Conservation (phyloP, 30 jellyfish, hydroid and myxozoan genomes). For the Hydractinia symbiolongicarpus region DNA sequence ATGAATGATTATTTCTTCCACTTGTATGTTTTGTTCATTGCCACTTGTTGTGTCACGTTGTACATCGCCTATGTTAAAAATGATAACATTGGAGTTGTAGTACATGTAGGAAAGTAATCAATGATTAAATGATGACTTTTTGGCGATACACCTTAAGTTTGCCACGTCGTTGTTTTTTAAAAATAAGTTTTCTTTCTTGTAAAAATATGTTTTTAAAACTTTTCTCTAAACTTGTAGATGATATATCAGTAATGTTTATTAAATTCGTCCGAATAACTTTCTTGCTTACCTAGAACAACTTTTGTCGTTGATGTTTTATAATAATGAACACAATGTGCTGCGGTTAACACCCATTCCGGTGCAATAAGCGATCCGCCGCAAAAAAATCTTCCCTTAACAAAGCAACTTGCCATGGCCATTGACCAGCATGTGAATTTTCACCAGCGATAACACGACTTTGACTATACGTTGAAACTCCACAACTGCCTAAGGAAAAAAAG, state of each 20-base stretch:
- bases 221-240: no score
- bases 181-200: no score
- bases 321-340: slow-evolving; percentile 30
- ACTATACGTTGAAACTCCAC: slow-evolving; percentile 21
- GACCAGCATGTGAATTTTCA: slow-evolving; percentile 19
- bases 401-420: slow-evolving; percentile 44
- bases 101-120: no score
- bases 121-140: no score
- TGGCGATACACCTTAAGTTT: no score
- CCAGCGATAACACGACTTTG: slow-evolving; percentile 29
- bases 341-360: slow-evolving; percentile 34
- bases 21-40: slow-evolving; percentile 37
- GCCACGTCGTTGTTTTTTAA: no score
- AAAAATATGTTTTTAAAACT: no score
- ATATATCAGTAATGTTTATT: no score
- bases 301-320: no score
- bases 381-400: slow-evolving; percentile 5
- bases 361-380: slow-evolving; percentile 45
- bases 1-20: slow-evolving; percentile 33
- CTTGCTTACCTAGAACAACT: no score
- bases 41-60: slow-evolving; percentile 4
- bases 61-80: neutral
- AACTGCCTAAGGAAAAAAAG: neutral
- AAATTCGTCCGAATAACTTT: no score
- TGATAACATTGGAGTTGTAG: no score